Conservation (phyloP, 2,888 invertebrate genomes). For the Andrena dorsata region DNA sequence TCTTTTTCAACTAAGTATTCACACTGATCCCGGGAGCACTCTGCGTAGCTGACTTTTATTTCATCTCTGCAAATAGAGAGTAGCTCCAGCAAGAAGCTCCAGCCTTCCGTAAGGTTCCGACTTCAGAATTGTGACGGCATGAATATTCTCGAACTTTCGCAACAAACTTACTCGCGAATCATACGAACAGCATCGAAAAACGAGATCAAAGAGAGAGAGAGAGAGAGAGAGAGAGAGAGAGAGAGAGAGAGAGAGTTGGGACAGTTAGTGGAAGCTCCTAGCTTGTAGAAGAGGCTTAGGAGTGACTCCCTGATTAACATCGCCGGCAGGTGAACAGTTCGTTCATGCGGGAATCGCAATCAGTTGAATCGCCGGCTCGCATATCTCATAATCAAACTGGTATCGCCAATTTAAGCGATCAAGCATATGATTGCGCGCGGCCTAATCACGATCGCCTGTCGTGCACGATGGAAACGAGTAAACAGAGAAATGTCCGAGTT, state of each 20-base stretch:
- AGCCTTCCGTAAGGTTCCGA: not conserved
- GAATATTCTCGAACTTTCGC: not conserved
- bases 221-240: not conserved
- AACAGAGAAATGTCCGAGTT: constrained; percentile 55
- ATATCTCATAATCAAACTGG: constrained; percentile 60
- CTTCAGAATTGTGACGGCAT: not conserved
- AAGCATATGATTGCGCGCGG: constrained; percentile 48
- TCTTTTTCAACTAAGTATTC: not conserved
- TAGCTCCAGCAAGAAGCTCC: not conserved
- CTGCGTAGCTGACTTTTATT: not conserved
- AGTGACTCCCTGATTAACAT: not conserved
- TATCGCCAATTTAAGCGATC: constrained; percentile 57
- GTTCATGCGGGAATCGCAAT: constrained; percentile 44
- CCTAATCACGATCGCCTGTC: constrained; percentile 55
- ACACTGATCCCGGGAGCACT: not conserved
- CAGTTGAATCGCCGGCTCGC: constrained; percentile 42
- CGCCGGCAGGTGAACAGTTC: constrained; percentile 5
- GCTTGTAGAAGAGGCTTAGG: not conserved
- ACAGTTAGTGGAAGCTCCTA: not conserved
- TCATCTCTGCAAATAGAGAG: not conserved
- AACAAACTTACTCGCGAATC: not conserved
- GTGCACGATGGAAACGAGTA: constrained; percentile 46
- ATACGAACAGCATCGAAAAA: not conserved
- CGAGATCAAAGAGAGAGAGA: not conserved
- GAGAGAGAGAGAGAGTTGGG: too few species aligned